phyloP scores from a whole-genome alignment of 1,140 invertebrate species.

The Drosophila athabasca region DNA sequence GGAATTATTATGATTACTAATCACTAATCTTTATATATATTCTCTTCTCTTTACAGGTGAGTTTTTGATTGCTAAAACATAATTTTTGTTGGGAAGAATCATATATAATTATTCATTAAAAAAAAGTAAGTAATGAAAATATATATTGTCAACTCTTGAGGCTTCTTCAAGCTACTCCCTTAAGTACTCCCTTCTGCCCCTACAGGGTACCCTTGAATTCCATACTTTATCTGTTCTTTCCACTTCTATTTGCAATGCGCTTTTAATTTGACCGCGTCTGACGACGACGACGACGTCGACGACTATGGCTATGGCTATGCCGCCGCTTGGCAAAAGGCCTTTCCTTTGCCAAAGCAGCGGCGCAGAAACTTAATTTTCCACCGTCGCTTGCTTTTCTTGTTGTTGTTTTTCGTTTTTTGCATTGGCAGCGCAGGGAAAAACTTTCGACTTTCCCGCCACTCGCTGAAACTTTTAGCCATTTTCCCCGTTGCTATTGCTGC shows the following conservation, averaged over 20 bases:
- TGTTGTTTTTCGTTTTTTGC: conserved; percentile 61
- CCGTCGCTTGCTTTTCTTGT: conserved; percentile 10
- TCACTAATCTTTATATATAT: neutral
- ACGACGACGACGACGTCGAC: conserved; percentile 7
- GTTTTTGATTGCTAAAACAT: too few species aligned
- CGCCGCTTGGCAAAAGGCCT: conserved; percentile 8
- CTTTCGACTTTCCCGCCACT: conserved; percentile 40
- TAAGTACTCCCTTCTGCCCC: too few species aligned
- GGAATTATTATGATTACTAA: too few species aligned
- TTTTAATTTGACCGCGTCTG: conserved; percentile 74
- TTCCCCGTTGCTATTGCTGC: neutral
- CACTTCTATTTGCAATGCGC: conserved; percentile 45
- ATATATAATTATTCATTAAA: neutral
- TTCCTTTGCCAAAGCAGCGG: conserved; percentile 65
- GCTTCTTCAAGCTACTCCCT: neutral
- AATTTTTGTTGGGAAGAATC: neutral
- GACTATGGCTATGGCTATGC: neutral
- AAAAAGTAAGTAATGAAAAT: too few species aligned
- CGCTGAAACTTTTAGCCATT: conserved; percentile 70
- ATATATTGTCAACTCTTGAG: too few species aligned
- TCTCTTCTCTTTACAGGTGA: neutral
- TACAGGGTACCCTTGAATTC: too few species aligned
- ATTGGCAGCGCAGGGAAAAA: conserved; percentile 53
- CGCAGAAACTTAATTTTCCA: conserved; percentile 74
- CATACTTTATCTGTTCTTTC: too few species aligned